Base-by-base conservation (phyloP, 1,140 invertebrate species). In the Macrotrachela quadricornifera region DNA sequence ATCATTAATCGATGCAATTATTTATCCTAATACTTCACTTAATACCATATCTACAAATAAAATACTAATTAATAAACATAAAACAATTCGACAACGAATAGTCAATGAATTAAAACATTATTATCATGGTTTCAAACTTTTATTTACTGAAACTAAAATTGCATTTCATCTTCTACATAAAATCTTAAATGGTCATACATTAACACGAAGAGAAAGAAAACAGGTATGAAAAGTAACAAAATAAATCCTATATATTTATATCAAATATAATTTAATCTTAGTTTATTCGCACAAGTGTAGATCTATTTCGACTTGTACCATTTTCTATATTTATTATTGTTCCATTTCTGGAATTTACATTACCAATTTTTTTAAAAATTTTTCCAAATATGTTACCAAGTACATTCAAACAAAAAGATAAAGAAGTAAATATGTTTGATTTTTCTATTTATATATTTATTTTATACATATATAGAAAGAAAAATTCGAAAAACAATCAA, bases 341-440 rank as follows among this genome's bases (percentile, higher is more conserved):
- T 51, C 94, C 94, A 50, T 97, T 99, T 66, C 85, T 96, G 81
- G 94, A 99, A 70, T 78, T 99, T 60, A 67, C 90, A 17, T 73
- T 99, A 55, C 94, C 94, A n/a, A 62, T 99, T 17, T 85, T 82
- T 59, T 78, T 99, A 9, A 95, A 95, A 73, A 72, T 97, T 18
- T 97, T 97, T 69, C 92, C 94, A 36, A 82, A 82, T 50, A 87
- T 97, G 83, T 72, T 99, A 57, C 94, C 94, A 41, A 92, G 86
- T 18, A 97, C 91, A 50, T 99, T 99, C 74, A 82, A 91, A 72
- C 86, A 85, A 18, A 75, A 2, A 87, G 86, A 18, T 75, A 77
- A 30, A 79, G 78, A 60, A 88, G 91, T 64, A 83, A 80, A 66
- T 30, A 8, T 66, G 79, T 78, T 54, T 45, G 21, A 4, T 30